A percentile compares a stretch with the other conserved stretches of the same genome.
Evolutionary conservation across 2,888 invertebrate genomes (phyloP).

Genomic region (Galerucella pusilla): DNA sequence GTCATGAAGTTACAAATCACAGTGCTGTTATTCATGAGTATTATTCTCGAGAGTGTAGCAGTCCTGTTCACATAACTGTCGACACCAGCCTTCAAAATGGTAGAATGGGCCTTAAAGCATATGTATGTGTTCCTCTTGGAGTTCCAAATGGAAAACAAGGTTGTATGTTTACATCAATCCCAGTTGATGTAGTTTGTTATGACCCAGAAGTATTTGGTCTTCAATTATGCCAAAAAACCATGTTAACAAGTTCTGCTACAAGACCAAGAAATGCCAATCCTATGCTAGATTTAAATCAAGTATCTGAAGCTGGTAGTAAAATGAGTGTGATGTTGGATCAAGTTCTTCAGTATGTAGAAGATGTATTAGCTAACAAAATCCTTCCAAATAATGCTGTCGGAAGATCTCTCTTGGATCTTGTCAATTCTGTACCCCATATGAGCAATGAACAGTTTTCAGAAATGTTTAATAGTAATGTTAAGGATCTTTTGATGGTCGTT

Average conservation of each 20-base stretch:
- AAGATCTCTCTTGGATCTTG: constrained; percentile 88
- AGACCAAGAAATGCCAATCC: constrained; percentile 64
- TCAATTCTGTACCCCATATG: constrained; percentile 93
- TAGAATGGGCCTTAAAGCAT: constrained; percentile 94
- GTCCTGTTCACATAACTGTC: constrained; percentile 94
- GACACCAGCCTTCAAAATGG: constrained; percentile 91
- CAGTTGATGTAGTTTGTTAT: constrained; percentile 88
- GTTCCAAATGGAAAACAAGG: constrained; percentile 94
- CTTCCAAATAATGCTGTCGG: constrained; percentile 89
- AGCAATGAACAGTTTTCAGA: constrained; percentile 89
- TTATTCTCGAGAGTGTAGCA: constrained; percentile 93
- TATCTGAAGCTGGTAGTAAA: constrained; percentile 85
- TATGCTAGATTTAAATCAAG: constrained; percentile 77
- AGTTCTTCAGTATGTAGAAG: constrained; percentile 89
- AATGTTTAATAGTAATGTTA: constrained; percentile 96
- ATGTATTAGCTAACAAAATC: constrained; percentile 84
- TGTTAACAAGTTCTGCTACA: constrained; percentile 65
- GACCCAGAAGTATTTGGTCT: constrained; percentile 90
- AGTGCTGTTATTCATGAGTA: constrained; percentile 98
- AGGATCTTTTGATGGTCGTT: constrained; percentile 97
- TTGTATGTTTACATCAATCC: constrained; percentile 96
- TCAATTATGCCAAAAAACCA: constrained; percentile 87
- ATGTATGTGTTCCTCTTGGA: constrained; percentile 91
- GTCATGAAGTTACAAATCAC: constrained; percentile 96
- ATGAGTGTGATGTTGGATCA: constrained; percentile 82